Evolutionary conservation across 2,113 vertebrate genomes (phyloP).

Genomic region (Channa maculata): DNA sequence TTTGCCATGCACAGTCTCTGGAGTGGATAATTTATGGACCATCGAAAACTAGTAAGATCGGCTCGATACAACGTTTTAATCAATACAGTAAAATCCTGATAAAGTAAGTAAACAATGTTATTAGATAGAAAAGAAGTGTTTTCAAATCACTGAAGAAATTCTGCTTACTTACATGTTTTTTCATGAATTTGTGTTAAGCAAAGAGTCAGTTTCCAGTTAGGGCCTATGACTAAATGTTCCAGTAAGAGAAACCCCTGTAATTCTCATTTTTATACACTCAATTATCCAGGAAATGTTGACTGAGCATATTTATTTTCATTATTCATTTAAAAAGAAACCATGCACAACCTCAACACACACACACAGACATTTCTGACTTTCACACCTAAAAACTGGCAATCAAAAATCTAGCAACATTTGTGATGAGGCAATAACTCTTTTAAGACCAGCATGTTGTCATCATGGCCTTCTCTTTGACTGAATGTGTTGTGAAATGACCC

Average conservation of each 20-base stretch:
- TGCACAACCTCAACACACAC: background rate
- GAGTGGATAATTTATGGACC: too few species aligned
- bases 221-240: conserved; percentile 17
- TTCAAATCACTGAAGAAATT: too few species aligned
- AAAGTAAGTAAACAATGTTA: background rate
- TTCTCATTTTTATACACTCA: conserved; percentile 13
- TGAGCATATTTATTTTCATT: conserved; percentile 24
- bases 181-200: background rate
- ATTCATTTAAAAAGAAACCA: background rate
- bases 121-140: background rate
- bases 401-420: background rate
- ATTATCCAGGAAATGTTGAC: conserved; percentile 42
- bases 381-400: conserved; percentile 13
- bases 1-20: too few species aligned
- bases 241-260: conserved; percentile 6
- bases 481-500: too few species aligned
- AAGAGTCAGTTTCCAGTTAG: conserved; percentile 27
- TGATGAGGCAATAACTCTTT: background rate
- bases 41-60: too few species aligned
- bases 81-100: background rate
- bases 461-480: background rate
- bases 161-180: too few species aligned
- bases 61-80: background rate
- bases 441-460: background rate
- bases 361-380: conserved; percentile 12